Conservation (phyloP, 2,113 vertebrate genomes). For the Gymnarchus niloticus region DNA sequence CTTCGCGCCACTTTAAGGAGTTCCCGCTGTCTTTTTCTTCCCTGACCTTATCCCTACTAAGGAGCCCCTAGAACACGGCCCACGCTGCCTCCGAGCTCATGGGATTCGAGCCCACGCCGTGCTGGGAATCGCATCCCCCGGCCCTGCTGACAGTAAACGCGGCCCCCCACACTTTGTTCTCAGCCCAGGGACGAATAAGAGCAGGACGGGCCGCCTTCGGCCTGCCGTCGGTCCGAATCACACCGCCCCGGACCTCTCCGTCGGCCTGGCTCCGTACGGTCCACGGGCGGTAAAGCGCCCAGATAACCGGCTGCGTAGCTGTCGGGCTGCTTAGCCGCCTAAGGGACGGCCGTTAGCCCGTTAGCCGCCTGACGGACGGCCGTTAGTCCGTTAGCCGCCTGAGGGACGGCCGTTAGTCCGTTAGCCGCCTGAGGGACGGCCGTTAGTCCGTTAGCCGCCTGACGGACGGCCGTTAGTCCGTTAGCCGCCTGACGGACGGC, state of each 20-base stretch:
- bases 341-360: background rate
- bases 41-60: background rate
- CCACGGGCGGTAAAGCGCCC: background rate
- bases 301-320: background rate
- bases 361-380: no score
- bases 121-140: no score
- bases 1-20: background rate
- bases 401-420: background rate
- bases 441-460: no score
- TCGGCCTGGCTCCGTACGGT: background rate
- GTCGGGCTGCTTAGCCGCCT: no score
- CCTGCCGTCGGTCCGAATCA: background rate
- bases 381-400: no score
- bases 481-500: constrained; percentile 17
- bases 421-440: no score
- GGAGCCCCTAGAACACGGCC: no score
- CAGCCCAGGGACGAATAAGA: background rate
- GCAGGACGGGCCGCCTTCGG: background rate
- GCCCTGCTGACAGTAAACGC: no score
- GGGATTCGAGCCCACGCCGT: no score
- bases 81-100: no score
- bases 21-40: background rate
- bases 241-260: background rate
- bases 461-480: background rate
- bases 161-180: background rate